Conservation (phyloP, 1,140 invertebrate genomes). For the Lasaia peninsularis region DNA sequence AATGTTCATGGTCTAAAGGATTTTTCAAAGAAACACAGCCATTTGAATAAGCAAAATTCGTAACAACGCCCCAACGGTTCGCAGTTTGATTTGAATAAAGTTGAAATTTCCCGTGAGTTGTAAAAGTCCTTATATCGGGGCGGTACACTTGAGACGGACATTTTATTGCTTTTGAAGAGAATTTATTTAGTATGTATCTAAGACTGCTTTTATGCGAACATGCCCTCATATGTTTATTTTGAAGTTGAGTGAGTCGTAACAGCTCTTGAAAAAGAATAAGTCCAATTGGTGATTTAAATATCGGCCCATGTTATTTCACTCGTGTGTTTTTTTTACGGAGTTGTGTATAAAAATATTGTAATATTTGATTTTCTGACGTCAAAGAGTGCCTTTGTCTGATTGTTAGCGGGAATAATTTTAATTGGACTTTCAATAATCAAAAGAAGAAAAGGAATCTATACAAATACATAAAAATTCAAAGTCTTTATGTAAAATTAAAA, state of each 20-base stretch:
- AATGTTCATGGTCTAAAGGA: constrained; percentile 6
- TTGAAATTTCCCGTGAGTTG: constrained; percentile 13
- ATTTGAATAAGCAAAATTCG: not conserved
- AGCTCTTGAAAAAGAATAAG: constrained; percentile 13
- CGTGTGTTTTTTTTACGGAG: not conserved
- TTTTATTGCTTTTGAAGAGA: constrained; percentile 38
- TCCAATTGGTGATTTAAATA: constrained; percentile 2
- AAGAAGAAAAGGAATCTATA: too few relatives aligned
- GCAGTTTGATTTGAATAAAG: not conserved
- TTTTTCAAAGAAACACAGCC: constrained; percentile 2
- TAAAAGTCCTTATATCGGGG: constrained; percentile 18
- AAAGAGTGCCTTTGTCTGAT: not conserved
- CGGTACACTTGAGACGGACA: constrained; percentile 28
- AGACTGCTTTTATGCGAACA: constrained; percentile 23
- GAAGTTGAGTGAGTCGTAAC: constrained; percentile 20
- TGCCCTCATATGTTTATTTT: constrained; percentile 23
- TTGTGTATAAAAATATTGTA: not conserved
- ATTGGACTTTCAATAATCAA: too few relatives aligned
- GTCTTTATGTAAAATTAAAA: too few relatives aligned
- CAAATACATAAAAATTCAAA: too few relatives aligned
- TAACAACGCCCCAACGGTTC: not conserved
- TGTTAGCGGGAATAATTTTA: too few relatives aligned
- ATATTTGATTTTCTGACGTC: not conserved
- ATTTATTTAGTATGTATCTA: constrained; percentile 37
- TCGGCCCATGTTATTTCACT: not conserved